These are phyloP conservation scores for Aurelia sp. DNA, from an alignment of 30 jellyfish, hydroid and myxozoan species.

Conservation along the genomic window DNA sequence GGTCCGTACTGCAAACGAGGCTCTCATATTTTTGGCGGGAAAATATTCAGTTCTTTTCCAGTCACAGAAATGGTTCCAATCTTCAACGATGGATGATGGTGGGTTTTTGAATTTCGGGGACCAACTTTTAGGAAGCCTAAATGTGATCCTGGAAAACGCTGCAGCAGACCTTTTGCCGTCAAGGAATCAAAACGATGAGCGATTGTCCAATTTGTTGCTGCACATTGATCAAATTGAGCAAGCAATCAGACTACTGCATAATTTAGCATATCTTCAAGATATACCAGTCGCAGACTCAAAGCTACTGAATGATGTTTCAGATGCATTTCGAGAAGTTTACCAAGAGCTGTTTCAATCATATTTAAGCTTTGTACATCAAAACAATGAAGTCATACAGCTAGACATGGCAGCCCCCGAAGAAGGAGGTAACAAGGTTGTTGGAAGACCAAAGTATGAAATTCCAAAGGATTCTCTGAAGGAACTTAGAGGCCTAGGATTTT, in stretches of 20 bases:
- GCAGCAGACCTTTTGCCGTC: slow-evolving; percentile 62
- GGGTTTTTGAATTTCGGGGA: slow-evolving; percentile 44
- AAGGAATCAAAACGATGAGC: slow-evolving; percentile 33
- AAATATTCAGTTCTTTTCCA: no score
- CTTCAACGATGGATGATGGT: slow-evolving; percentile 24
- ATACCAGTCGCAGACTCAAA: slow-evolving; percentile 37
- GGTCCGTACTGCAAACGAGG: no score
- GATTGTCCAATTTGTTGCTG: slow-evolving; percentile 30
- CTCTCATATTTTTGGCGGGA: no score
- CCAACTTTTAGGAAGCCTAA: slow-evolving; percentile 53
- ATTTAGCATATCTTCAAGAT: slow-evolving; percentile 32
- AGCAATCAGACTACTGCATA: slow-evolving; percentile 41
- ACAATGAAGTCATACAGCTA: no score
- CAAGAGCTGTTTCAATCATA: slow-evolving; percentile 47
- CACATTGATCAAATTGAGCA: slow-evolving; percentile 50
- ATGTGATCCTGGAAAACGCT: slow-evolving; percentile 29
- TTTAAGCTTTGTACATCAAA: slow-evolving; percentile 16
- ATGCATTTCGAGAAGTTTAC: slow-evolving; percentile 57
- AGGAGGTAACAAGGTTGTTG: no score
- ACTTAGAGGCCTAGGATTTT: no score
- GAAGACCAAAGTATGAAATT: no score
- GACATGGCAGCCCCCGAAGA: no score
- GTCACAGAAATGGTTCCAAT: no score
- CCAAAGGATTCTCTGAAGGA: no score
- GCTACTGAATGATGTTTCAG: slow-evolving; percentile 43